phyloP scores from a whole-genome alignment of 2,797 vertebrate genomes.

The Lutjanus campechanus region DNA sequence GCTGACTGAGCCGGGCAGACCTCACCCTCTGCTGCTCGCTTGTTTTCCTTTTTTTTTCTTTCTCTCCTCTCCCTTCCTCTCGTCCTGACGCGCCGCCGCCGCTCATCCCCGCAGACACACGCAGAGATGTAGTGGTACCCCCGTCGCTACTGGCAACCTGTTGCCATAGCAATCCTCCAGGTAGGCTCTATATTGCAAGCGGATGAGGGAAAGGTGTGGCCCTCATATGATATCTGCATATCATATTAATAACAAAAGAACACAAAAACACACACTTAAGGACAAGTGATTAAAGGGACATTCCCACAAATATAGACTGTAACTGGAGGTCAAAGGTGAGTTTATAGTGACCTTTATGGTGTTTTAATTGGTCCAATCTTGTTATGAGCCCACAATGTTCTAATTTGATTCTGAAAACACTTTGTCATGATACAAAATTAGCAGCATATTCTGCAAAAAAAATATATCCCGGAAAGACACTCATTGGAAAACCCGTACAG shows the following conservation, averaged over 20 bases:
- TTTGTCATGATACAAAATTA: neutral
- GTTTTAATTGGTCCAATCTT: neutral
- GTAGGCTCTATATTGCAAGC: constrained; percentile 59
- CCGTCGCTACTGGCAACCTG: constrained; percentile 87
- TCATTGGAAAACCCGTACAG: neutral
- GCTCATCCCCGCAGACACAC: constrained; percentile 60
- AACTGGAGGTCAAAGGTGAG: neutral
- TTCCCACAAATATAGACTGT: too few relatives aligned
- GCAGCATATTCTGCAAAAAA: neutral
- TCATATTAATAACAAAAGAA: neutral
- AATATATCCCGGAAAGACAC: neutral
- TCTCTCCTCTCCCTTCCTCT: neutral
- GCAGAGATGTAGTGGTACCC: constrained; percentile 79
- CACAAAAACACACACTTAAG: neutral
- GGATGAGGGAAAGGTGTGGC: constrained; percentile 66
- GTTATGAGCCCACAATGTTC: too few relatives aligned
- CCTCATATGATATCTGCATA: neutral
- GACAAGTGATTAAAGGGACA: accelerated
- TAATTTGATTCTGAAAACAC: too few relatives aligned
- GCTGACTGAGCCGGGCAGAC: constrained; percentile 56
- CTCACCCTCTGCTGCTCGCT: constrained; percentile 62
- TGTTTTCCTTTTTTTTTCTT: neutral
- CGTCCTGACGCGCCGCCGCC: constrained; percentile 59
- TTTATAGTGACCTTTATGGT: neutral
- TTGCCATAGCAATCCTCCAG: constrained; percentile 89